Evolutionary conservation across 2,888 invertebrate genomes (phyloP).

Genomic region (Brachylomia viminalis): DNA sequence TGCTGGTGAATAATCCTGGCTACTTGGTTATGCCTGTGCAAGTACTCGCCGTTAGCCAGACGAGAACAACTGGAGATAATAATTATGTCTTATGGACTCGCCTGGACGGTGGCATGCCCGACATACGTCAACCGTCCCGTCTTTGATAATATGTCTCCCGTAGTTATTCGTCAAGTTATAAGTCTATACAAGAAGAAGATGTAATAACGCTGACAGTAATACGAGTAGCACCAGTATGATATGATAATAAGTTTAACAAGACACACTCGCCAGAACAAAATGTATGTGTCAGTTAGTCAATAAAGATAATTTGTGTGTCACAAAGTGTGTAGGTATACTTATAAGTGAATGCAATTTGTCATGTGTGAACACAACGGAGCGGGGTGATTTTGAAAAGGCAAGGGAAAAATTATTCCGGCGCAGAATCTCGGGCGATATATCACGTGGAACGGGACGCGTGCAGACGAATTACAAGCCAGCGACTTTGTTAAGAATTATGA

Average conservation of each 20-base stretch:
- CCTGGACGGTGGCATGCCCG: no score
- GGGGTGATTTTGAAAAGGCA: slow-evolving; percentile 58
- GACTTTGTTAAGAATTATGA: slow-evolving; percentile 61
- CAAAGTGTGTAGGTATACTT: slow-evolving; percentile 43
- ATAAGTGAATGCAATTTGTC: slow-evolving; percentile 63
- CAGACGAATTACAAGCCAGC: slow-evolving; percentile 57
- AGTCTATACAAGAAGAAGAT: no score
- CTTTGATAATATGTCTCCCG: no score
- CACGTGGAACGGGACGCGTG: slow-evolving; percentile 49
- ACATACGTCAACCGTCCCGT: no score
- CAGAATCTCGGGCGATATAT: slow-evolving; percentile 53
- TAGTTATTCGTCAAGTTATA: no score
- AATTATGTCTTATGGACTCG: no score
- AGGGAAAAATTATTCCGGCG: slow-evolving; percentile 58
- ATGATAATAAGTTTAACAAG: not conserved
- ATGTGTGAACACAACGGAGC: slow-evolving; percentile 48
- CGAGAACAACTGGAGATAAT: no score
- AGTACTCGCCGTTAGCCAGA: no score
- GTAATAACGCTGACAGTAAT: slow-evolving; percentile 21
- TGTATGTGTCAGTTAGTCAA: slow-evolving; percentile 63
- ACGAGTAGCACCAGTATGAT: slow-evolving; percentile 24
- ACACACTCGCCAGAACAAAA: slow-evolving; percentile 38
- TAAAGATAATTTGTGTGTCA: slow-evolving; percentile 63
- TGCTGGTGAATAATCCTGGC: no score
- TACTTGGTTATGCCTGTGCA: no score